Evolutionary conservation across 2,797 vertebrate species (phyloP).

Genomic region (Onychomys torridus): DNA sequence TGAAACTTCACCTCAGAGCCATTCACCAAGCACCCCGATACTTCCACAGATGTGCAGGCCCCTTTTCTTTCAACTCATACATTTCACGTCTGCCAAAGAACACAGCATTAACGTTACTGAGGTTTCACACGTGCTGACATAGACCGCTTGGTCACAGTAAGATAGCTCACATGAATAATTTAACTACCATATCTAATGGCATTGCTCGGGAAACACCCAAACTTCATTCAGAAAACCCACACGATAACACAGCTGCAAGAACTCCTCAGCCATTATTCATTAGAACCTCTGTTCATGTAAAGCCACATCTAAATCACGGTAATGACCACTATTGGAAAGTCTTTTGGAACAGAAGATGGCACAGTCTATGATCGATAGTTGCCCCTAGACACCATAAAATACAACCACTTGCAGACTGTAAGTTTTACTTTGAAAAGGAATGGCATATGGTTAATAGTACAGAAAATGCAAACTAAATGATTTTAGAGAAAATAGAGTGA

Average conservation of each 20-base stretch:
- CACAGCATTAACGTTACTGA: rapidly evolving
- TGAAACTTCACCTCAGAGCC: background rate
- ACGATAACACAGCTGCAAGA: background rate
- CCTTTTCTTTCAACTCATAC: background rate
- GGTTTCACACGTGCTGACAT: background rate
- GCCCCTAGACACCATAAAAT: constrained; percentile 11
- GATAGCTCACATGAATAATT: constrained; percentile 20
- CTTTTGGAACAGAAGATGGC: constrained; percentile 40
- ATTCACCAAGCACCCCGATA: background rate
- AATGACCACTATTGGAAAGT: constrained; percentile 8
- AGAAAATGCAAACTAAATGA: background rate
- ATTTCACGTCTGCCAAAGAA: background rate
- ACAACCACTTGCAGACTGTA: background rate
- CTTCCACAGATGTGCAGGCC: background rate
- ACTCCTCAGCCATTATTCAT: background rate
- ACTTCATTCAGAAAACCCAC: constrained; percentile 49
- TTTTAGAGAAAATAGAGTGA: constrained; percentile 35
- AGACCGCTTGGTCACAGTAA: constrained; percentile 2
- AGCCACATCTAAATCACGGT: constrained; percentile 25
- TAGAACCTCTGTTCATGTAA: background rate
- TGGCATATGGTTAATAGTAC: background rate
- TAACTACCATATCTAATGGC: constrained; percentile 16
- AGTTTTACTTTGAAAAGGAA: constrained; percentile 25
- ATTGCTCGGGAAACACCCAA: background rate
- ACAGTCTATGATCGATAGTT: constrained; percentile 31